phyloP scores from a whole-genome alignment of 2,888 invertebrate genomes.

The Perdita meconis region DNA sequence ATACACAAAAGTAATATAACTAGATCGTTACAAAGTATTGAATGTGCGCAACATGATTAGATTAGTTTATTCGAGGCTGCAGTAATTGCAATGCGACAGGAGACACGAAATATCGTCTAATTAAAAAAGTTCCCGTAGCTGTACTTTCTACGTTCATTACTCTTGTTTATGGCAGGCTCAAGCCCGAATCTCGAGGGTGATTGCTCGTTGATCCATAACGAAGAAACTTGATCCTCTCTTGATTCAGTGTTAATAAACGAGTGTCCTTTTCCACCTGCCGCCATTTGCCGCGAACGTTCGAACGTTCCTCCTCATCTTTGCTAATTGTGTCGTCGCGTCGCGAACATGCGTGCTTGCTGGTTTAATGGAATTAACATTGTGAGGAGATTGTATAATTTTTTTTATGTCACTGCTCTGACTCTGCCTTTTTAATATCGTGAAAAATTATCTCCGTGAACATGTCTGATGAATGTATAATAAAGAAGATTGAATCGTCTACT shows the following conservation, averaged over 20 bases:
- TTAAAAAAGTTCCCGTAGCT: slow-evolving; percentile 80
- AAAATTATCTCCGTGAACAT: slow-evolving; percentile 39
- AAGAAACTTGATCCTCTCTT: slow-evolving; percentile 40
- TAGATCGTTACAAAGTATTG: too few relatives aligned
- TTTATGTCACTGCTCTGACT: background rate
- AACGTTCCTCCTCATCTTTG: background rate
- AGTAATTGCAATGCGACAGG: background rate
- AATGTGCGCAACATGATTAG: too few relatives aligned
- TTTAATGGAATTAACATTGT: slow-evolving; percentile 54
- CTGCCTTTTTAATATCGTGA: slow-evolving; percentile 50
- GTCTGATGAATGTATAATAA: slow-evolving; percentile 27
- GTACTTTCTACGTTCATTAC: slow-evolving; percentile 79
- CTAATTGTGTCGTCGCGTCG: slow-evolving; percentile 39
- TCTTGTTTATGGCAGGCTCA: slow-evolving; percentile 59
- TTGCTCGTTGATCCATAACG: slow-evolving; percentile 65
- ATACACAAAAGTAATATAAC: too few relatives aligned
- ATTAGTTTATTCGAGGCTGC: background rate
- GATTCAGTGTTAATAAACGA: slow-evolving; percentile 46
- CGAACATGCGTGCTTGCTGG: slow-evolving; percentile 21
- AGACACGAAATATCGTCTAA: slow-evolving; percentile 73
- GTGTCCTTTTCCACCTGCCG: background rate
- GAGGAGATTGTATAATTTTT: slow-evolving; percentile 35
- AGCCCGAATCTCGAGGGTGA: slow-evolving; percentile 56
- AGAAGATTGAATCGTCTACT: slow-evolving; percentile 30
- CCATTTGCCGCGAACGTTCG: slow-evolving; percentile 23